These are phyloP conservation scores for Actinemys pallida DNA, from an alignment of 2,113 vertebrate genomes.

Conservation along the genomic window DNA sequence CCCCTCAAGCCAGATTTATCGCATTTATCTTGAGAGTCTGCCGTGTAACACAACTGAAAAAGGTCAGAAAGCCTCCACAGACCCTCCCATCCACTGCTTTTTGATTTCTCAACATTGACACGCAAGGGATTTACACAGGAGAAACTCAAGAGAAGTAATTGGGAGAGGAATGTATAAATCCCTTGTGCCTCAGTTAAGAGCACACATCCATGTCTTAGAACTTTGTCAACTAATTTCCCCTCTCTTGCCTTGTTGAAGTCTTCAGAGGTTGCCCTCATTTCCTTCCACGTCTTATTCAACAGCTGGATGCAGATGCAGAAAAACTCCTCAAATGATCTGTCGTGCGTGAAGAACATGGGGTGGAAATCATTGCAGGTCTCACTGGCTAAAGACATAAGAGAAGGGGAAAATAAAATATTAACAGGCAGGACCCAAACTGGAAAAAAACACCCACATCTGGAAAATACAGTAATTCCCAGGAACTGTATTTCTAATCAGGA, in stretches of 20 bases:
- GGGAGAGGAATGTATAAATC: neutral
- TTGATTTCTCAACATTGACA: neutral
- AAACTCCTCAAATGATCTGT: conserved; percentile 96
- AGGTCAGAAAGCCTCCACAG: neutral
- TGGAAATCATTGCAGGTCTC: conserved; percentile 99
- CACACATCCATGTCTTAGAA: neutral
- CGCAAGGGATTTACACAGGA: neutral
- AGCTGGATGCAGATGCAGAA: conserved; percentile 99
- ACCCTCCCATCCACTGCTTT: neutral
- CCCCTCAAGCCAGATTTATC: conserved; percentile 22
- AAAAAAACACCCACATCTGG: neutral
- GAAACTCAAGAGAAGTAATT: neutral
- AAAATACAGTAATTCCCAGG: neutral
- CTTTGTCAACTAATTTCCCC: neutral
- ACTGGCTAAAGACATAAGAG: conserved; percentile 88
- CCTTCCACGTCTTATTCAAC: conserved; percentile 99
- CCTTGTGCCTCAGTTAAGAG: neutral
- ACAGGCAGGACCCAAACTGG: neutral
- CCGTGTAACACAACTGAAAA: conserved; percentile 1
- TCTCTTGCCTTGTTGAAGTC: conserved; percentile 96
- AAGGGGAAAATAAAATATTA: conserved; percentile 28
- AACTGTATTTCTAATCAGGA: neutral
- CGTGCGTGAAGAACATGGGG: conserved; percentile 99
- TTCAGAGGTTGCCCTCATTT: conserved; percentile 98
- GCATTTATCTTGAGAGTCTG: neutral